Conservation (phyloP, 2,113 vertebrate genomes). For the Erinaceus europaeus region DNA sequence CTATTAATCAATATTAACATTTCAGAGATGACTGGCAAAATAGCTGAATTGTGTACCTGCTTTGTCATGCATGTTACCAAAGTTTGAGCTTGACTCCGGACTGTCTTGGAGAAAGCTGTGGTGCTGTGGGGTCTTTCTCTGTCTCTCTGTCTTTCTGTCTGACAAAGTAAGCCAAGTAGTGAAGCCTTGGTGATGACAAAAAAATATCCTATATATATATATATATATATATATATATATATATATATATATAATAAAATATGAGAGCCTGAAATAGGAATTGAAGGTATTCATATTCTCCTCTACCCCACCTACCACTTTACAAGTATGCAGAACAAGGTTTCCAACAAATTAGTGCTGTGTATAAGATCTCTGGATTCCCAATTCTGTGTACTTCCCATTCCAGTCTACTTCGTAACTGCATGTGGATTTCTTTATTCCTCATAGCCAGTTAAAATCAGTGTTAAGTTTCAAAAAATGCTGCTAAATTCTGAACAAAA, state of each 20-base stretch:
- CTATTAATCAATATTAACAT: background rate
- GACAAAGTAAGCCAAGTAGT: too few species aligned
- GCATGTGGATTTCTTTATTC: slow-evolving; percentile 20
- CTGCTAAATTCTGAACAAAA: slow-evolving; percentile 24
- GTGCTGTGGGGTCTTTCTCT: too few species aligned
- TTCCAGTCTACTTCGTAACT: slow-evolving; percentile 44
- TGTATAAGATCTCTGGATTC: background rate
- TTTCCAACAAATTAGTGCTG: slow-evolving; percentile 30
- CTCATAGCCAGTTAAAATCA: background rate
- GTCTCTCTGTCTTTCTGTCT: too few species aligned
- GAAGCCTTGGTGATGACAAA: too few species aligned
- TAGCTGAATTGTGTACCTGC: too few species aligned
- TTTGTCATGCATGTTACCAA: too few species aligned
- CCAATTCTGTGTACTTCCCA: slow-evolving; percentile 7
- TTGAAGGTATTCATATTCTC: background rate
- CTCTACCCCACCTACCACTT: background rate
- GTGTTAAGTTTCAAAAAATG: slow-evolving; percentile 22
- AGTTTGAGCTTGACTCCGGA: too few species aligned
- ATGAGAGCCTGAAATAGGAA: background rate
- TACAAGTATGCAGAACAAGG: slow-evolving; percentile 26
- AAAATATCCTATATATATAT: too few species aligned
- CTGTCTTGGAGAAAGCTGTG: too few species aligned
- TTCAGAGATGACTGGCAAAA: slow-evolving; percentile 15
- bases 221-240: too few species aligned
- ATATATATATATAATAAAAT: too few species aligned